These are phyloP conservation scores for Ichneumoninae sp. DNA, from an alignment of 2,888 invertebrate genomes.

Conservation along the genomic window DNA sequence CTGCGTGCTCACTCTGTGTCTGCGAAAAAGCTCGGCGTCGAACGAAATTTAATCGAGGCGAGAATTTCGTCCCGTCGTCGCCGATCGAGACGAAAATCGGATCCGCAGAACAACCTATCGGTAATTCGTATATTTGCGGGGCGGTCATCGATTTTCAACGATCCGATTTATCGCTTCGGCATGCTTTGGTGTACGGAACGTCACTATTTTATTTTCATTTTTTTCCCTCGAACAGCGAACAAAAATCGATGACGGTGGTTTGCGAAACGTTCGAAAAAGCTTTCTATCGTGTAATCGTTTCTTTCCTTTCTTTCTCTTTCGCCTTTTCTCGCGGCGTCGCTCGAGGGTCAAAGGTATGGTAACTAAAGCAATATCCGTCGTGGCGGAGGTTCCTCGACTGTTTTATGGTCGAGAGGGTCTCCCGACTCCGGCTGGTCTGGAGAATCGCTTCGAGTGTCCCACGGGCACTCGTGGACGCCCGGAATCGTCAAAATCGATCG, in stretches of 20 bases:
- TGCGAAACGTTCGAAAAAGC: constrained; percentile 35
- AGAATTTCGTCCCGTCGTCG: constrained; percentile 13
- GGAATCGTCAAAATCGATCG: constrained; percentile 58
- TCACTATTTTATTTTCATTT: too few species aligned
- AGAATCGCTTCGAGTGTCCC: constrained; percentile 41
- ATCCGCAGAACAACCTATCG: too few species aligned
- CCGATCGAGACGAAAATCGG: too few species aligned
- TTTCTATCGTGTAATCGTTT: constrained; percentile 35
- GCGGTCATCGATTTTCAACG: too few species aligned
- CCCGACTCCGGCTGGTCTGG: constrained; percentile 1
- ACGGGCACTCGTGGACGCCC: constrained; percentile 32
- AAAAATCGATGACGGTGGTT: constrained; percentile 26
- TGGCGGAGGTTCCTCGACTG: constrained; percentile 49
- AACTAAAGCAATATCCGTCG: constrained; percentile 79
- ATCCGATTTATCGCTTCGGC: too few species aligned
- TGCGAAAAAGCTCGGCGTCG: not conserved
- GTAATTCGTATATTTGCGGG: too few species aligned
- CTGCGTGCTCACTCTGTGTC: constrained; percentile 11
- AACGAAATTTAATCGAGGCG: constrained; percentile 45
- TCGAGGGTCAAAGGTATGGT: constrained; percentile 74
- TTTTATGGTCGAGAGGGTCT: constrained; percentile 48
- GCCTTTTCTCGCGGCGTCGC: constrained; percentile 36
- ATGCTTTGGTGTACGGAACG: too few species aligned
- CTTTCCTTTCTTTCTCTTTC: constrained; percentile 37
- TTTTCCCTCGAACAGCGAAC: not conserved